A percentile compares a stretch with the other conserved stretches of the same genome.
Conservation (phyloP, 2,888 invertebrate species). For the Drosophila birchii region DNA sequence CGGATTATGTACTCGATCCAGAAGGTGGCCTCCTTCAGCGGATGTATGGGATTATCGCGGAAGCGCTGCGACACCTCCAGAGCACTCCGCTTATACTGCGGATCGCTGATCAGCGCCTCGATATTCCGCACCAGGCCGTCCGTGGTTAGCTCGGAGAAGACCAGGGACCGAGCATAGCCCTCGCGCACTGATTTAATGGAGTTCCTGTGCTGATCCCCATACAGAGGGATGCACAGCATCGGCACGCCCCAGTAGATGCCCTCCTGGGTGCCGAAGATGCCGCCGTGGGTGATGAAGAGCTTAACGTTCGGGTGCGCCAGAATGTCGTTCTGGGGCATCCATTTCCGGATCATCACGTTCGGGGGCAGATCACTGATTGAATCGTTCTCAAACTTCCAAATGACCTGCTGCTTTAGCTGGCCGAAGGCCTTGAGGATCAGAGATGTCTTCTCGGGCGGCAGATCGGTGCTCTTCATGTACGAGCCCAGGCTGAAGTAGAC, state of each 20-base stretch:
- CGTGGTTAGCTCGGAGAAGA: conserved; percentile 82
- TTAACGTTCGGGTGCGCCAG: conserved; percentile 85
- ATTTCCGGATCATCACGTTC: conserved; percentile 85
- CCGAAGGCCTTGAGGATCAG: conserved; percentile 85
- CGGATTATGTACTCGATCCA: conserved; percentile 87
- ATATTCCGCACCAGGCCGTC: conserved; percentile 82
- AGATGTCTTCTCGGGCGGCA: conserved; percentile 83
- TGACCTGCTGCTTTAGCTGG: conserved; percentile 85
- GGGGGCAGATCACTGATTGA: conserved; percentile 82
- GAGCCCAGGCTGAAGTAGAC: conserved; percentile 86
- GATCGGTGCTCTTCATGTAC: conserved; percentile 84
- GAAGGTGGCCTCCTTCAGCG: conserved; percentile 87
- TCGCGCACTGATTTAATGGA: conserved; percentile 82
- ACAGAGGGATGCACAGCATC: conserved; percentile 85
- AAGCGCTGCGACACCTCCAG: conserved; percentile 85
- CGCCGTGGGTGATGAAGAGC: conserved; percentile 85
- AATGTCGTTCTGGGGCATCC: conserved; percentile 86
- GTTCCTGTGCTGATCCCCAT: conserved; percentile 85
- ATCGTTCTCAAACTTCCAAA: conserved; percentile 86
- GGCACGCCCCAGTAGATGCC: conserved; percentile 85
- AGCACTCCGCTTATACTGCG: conserved; percentile 83
- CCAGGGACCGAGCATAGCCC: conserved; percentile 83
- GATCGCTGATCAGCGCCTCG: conserved; percentile 82
- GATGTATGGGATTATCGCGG: conserved; percentile 86
- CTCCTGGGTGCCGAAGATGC: conserved; percentile 85